These are phyloP conservation scores for Phaethon lepturus DNA, from an alignment of 2,113 vertebrate genomes.

Conservation along the genomic window DNA sequence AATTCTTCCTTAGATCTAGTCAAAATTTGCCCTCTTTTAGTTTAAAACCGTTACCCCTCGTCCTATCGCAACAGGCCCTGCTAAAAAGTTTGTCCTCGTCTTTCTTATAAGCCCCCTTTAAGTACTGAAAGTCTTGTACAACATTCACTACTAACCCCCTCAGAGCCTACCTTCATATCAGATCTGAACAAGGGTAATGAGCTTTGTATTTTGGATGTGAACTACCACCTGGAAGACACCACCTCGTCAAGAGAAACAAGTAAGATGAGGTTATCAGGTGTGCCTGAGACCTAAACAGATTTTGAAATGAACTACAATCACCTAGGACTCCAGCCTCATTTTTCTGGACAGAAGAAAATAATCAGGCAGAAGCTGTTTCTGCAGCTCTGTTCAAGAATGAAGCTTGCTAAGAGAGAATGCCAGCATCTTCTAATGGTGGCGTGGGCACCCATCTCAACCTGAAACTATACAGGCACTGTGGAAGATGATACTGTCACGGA, in stretches of 20 bases:
- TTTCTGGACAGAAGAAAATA: neutral
- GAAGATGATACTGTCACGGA: neutral
- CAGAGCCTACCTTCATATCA: neutral
- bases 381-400: neutral
- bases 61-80: too few relatives aligned
- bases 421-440: neutral
- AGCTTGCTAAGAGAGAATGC: neutral
- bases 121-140: neutral
- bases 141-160: accelerated
- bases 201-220: neutral
- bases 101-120: accelerated
- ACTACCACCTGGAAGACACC: neutral
- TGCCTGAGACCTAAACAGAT: neutral
- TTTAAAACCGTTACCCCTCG: too few relatives aligned
- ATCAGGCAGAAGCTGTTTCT: neutral
- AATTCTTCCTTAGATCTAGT: too few relatives aligned
- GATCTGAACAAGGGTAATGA: neutral
- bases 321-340: neutral
- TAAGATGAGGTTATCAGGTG: neutral
- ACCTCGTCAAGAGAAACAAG: neutral
- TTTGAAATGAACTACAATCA: neutral
- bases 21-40: too few relatives aligned
- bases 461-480: neutral
- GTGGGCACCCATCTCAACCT: neutral
- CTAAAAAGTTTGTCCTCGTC: too few relatives aligned